These are phyloP conservation scores for Heliconius sara DNA, from an alignment of 2,888 invertebrate genomes.

Conservation along the genomic window DNA sequence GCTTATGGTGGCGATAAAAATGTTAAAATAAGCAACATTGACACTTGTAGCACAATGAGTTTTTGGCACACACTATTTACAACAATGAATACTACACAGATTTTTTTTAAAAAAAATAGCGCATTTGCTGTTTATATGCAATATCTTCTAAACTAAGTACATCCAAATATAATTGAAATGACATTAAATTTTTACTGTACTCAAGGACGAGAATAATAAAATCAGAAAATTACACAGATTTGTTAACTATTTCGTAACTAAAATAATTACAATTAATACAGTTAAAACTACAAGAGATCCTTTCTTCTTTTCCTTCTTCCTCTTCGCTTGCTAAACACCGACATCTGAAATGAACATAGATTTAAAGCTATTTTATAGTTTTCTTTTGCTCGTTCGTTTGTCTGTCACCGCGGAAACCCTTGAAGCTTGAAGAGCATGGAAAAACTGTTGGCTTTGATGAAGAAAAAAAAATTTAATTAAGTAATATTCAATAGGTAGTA, in stretches of 20 bases:
- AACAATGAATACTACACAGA: constrained; percentile 30
- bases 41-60: constrained; percentile 36
- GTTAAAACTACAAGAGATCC: constrained; percentile 76
- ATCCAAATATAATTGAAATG: constrained; percentile 35
- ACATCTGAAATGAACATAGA: constrained; percentile 56
- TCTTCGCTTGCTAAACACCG: constrained; percentile 52
- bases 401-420: too few relatives aligned
- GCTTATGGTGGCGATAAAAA: constrained; percentile 10
- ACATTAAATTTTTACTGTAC: constrained; percentile 51
- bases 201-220: constrained; percentile 59
- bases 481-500: too few relatives aligned
- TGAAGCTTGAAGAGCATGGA: too few relatives aligned
- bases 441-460: too few relatives aligned
- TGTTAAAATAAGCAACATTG: constrained; percentile 32
- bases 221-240: constrained; percentile 47
- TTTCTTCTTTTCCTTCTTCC: constrained; percentile 61
- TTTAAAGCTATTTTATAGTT: constrained; percentile 10
- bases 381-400: too few relatives aligned
- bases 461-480: too few relatives aligned
- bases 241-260: constrained; percentile 70
- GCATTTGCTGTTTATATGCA: constrained; percentile 11
- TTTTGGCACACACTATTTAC: constrained; percentile 46
- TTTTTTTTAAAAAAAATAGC: constrained; percentile 12
- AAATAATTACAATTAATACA: constrained; percentile 58
- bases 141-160: constrained; percentile 38